Evolutionary conservation across 1,140 invertebrate genomes (phyloP).

Genomic region (Rhagoletis zephyria): DNA sequence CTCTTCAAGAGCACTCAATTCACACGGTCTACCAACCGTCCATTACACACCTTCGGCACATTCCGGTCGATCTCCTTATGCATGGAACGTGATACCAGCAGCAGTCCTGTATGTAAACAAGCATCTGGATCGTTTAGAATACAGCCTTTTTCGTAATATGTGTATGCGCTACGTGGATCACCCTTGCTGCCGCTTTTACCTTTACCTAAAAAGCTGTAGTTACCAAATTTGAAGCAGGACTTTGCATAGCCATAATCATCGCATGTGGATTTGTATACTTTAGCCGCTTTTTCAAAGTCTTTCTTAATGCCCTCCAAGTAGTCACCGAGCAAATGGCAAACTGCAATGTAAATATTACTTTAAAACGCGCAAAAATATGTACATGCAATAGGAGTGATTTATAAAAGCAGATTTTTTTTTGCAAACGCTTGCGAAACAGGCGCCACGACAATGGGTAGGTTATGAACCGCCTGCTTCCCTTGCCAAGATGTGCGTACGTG

Average conservation of each 20-base stretch:
- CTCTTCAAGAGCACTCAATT: too few relatives aligned
- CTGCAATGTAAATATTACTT: slow-evolving; percentile 73
- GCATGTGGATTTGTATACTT: slow-evolving; percentile 88
- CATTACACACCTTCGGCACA: slow-evolving; percentile 75
- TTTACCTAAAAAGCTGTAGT: slow-evolving; percentile 80
- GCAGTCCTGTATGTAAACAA: slow-evolving; percentile 84
- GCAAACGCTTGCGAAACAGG: slow-evolving; percentile 26
- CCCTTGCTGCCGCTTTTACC: slow-evolving; percentile 75
- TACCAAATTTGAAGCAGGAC: slow-evolving; percentile 89
- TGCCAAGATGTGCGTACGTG: neutral
- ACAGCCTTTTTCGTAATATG: slow-evolving; percentile 88
- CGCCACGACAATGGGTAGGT: slow-evolving; percentile 41
- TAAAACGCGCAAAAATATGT: slow-evolving; percentile 1
- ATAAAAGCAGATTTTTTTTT: slow-evolving; percentile 48
- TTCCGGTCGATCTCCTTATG: slow-evolving; percentile 74
- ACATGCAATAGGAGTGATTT: neutral
- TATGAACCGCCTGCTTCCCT: neutral
- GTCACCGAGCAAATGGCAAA: slow-evolving; percentile 92
- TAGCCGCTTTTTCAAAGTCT: slow-evolving; percentile 83
- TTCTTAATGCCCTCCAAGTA: slow-evolving; percentile 87
- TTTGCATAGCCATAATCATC: slow-evolving; percentile 84
- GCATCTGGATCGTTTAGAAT: slow-evolving; percentile 79
- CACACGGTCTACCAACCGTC: too few relatives aligned
- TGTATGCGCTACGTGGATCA: slow-evolving; percentile 76
- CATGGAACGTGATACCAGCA: slow-evolving; percentile 77